Evolutionary conservation across 2,888 invertebrate species (phyloP), one percentile per base, ranked within the genome.

Genomic region (Volucella inflata): DNA sequence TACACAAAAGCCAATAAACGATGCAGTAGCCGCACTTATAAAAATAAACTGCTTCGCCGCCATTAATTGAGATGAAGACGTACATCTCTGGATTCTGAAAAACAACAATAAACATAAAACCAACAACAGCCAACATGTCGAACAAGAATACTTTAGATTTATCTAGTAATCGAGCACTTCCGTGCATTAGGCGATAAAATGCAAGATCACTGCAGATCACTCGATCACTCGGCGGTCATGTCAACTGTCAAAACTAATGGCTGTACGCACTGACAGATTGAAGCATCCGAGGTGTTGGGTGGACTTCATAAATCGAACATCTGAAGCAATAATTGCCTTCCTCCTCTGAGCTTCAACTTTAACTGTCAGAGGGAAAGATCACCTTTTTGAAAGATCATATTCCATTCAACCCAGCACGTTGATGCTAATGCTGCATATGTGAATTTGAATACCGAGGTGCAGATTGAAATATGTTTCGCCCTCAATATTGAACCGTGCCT

Each of bases 391-490:
- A 48, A 60, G 14, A 14, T 46, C 8, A 14, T 50, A n/a, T n/a
- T 30, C 30, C 30, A 30, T 30, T 30, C 30, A 30, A 16, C 6
- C 16, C 16, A 59, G 48, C 76, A 42, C 64, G 57, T 70, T 30
- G 30, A 30, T 30, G 30, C 65, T 59, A 36, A 12, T 55, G 8
- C 38, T 62, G 36, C 44, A 10, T 17, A 30, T 30, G 0, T 30
- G 30, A 30, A 30, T 30, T 30, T 6, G 1, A 30, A 30, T 30
- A 30, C 48, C 12, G 67, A 72, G 70, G 74, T 67, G 82, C 60
- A 44, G 82, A 83, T 72, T 83, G 82, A 83, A 74, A 57, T 77
- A 68, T 68, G 42, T 36, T 16, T 78, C 51, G 79, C 62, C 78
- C 78, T 83, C 62, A 38, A 68, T 74, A 51, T 48, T 50, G 30